These are phyloP conservation scores for Orthonychiurus folsomi DNA, from an alignment of 2,888 invertebrate genomes.

Conservation along the genomic window DNA sequence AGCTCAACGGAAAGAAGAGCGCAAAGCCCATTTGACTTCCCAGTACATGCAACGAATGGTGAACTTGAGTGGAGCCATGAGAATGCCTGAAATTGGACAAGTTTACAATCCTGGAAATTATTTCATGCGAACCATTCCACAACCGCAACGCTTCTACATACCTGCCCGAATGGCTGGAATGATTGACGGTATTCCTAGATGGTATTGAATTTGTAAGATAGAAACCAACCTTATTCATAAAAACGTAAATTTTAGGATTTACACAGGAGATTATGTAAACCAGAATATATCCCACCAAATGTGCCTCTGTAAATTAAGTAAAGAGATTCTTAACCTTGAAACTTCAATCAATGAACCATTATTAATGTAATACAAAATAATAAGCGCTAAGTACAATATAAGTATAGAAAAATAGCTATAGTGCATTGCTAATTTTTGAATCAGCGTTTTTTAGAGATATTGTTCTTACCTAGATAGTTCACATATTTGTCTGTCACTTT, in stretches of 20 bases:
- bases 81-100: conserved; percentile 83
- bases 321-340: too few species aligned
- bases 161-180: conserved; percentile 85
- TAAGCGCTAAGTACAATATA: too few species aligned
- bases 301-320: too few species aligned
- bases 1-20: conserved; percentile 97
- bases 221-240: conserved; percentile 67
- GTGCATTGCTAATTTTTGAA: too few species aligned
- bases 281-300: conserved; percentile 75
- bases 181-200: conserved; percentile 78
- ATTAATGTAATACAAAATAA: too few species aligned
- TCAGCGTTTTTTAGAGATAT: too few species aligned
- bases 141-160: conserved; percentile 84
- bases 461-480: conserved; percentile 62
- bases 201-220: conserved; percentile 56
- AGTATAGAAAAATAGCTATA: too few species aligned
- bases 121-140: conserved; percentile 87
- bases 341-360: too few species aligned
- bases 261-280: conserved; percentile 82
- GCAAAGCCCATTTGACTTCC: conserved; percentile 93
- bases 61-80: conserved; percentile 75
- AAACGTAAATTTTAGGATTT: conserved; percentile 87
- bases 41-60: conserved; percentile 98
- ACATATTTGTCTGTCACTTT: conserved; percentile 76
- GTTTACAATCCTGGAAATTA: conserved; percentile 48